phyloP scores from a whole-genome alignment of 1,140 invertebrate species.

The Teleogryllus occipitalis region DNA sequence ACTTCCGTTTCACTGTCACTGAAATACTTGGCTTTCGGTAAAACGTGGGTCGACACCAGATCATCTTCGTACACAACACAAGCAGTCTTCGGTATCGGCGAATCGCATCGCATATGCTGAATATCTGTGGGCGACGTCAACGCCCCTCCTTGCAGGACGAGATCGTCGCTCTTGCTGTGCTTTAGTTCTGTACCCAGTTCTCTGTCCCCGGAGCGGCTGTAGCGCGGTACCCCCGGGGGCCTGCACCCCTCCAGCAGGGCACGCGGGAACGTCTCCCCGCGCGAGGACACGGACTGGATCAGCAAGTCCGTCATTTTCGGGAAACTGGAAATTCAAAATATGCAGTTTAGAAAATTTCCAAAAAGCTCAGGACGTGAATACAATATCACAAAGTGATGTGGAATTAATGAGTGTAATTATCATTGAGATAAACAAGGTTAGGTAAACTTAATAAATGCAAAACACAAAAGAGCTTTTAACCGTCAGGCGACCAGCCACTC shows the following conservation, averaged over 20 bases:
- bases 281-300: conserved; percentile 31
- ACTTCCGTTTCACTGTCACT: conserved; percentile 30
- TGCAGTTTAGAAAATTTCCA: background rate
- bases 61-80: conserved; percentile 21
- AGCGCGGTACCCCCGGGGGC: conserved; percentile 29
- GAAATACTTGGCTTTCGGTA: conserved; percentile 26
- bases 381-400: too few relatives aligned
- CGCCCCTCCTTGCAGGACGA: conserved; percentile 29
- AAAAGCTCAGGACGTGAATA: too few relatives aligned
- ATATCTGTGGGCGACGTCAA: conserved; percentile 6
- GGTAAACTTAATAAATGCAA: too few relatives aligned
- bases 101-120: conserved; percentile 16
- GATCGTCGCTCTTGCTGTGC: conserved; percentile 32
- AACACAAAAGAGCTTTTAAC: too few relatives aligned
- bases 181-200: conserved; percentile 31
- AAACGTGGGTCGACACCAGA: conserved; percentile 12
- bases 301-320: conserved; percentile 35
- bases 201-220: conserved; percentile 36
- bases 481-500: too few relatives aligned
- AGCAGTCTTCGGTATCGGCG: conserved; percentile 16
- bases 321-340: background rate
- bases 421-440: too few relatives aligned
- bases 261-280: conserved; percentile 23
- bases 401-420: too few relatives aligned
- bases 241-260: conserved; percentile 27